Evolutionary conservation across 1,140 invertebrate species (phyloP), one percentile per base, ranked within the genome.

Genomic region (Nymphalis io): DNA sequence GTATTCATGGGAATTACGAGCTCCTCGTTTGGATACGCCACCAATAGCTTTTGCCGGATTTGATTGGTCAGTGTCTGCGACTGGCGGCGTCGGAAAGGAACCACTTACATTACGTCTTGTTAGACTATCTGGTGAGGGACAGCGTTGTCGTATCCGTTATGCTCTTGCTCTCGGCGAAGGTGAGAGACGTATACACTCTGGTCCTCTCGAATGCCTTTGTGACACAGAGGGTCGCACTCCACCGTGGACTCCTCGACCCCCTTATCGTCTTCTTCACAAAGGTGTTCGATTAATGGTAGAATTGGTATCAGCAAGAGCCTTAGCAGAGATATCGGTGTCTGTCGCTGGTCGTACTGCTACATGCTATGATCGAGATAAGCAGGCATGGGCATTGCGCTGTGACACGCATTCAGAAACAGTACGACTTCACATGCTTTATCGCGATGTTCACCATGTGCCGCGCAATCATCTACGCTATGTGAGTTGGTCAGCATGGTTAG

Each of bases 401-500:
- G 96, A 97, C 83, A 94, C 95, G 11, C 96, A 96, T 76, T 96
- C 95, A 0, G 96, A 97, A 72, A 95, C 94, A 5, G 94, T 97
- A 27, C 92, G 95, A 33, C 91, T 98, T 15, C 94, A 96, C 60
- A 94, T 98, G 83, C 95, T 96, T 68, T 97, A 96, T 92, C 96
- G 96, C 61, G 96, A 97, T 80, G 95, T 97, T 18, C 95, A 96
- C 77, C 96, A 97, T 78, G 96, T 98, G 15, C 96, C 96, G 0
- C 91, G 96, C 39, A 97, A 96, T 84, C 96, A 97, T 88, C 89
- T 96, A 33, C 94, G 95, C 71, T 97, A 96, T 83, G 95, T 97
- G 0, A 95, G 95, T 74, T 97, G 96, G 96, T 95, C 94, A 27
- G 95, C 95, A 1, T 96, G 95, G 83, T 83, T 97, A 38, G 90